Evolutionary conservation across 1,140 invertebrate species (phyloP), one percentile per base, ranked within the genome.

Genomic region (Plutomurus gul): DNA sequence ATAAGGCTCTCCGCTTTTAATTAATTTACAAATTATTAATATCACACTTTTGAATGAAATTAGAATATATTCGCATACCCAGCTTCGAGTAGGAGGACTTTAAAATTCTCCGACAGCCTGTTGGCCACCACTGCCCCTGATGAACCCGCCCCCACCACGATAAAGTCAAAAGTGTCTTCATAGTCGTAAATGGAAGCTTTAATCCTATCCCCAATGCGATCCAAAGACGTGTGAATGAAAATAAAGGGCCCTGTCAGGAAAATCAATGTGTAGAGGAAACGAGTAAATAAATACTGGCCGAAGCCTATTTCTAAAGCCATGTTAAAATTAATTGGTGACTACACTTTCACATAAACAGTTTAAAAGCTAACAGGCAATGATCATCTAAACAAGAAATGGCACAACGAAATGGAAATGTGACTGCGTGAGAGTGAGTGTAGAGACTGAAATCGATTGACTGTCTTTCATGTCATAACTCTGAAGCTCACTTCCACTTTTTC

Each of bases 41-140:
- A n/a, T n/a, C n/a, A n/a, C n/a, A n/a, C n/a, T n/a, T n/a, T n/a
- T n/a, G n/a, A n/a, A n/a, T n/a, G n/a, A n/a, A n/a, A n/a, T n/a
- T n/a, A n/a, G n/a, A n/a, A n/a, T n/a, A n/a, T n/a, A n/a, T n/a
- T n/a, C n/a, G n/a, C n/a, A n/a, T n/a, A 51, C 11, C 73, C 75
- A 4, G 89, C 88, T 86, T 92, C 91, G 11, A 89, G 22, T n/a
- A 89, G 78, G 16, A 88, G 82, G 10, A 89, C 86, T n/a, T 36
- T 65, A 51, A 47, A 74, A 33, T 74, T 51, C 76, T 86, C 85
- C 40, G 84, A 85, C 18, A 90, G 84, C 13, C 89, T 84, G 74
- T 85, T 87, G 1, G 89, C 89, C 27, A 90, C 73, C 13, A 89
- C 88, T 4, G 49, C 49, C 85, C 89, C 89, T 4, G 88, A 86